Evolutionary conservation across 2,113 vertebrate species (phyloP).

Genomic region (Lanius collurio): DNA sequence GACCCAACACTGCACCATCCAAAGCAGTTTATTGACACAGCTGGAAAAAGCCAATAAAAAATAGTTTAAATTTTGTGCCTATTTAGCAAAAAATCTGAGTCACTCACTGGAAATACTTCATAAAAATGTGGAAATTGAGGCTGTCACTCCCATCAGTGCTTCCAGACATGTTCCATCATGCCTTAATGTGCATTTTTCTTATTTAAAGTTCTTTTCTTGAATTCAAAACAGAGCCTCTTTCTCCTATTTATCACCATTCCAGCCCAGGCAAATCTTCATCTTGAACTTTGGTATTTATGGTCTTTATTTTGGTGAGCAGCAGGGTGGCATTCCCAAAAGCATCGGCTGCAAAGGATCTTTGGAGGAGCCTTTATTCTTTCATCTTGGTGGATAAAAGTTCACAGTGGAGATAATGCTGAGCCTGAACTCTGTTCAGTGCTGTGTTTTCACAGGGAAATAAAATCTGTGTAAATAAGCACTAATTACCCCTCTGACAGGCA

Average conservation of each 20-base stretch:
- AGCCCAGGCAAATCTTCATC: neutral
- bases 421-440: neutral
- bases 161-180: neutral
- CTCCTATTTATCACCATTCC: fast-evolving
- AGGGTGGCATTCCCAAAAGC: neutral
- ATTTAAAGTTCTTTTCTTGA: neutral
- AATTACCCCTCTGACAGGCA: constrained; percentile 47
- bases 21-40: neutral
- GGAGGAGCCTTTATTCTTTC: neutral
- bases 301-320: neutral
- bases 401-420: neutral
- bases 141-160: neutral
- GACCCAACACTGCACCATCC: neutral
- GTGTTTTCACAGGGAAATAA: neutral
- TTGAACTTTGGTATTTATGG: neutral
- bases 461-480: constrained; percentile 19
- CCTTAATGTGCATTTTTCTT: neutral
- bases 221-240: neutral
- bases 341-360: neutral
- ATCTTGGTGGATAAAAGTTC: neutral
- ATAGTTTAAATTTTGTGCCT: neutral
- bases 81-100: neutral
- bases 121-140: neutral
- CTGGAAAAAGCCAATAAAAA: neutral
- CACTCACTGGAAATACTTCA: neutral